phyloP scores from a whole-genome alignment of 2,888 invertebrate genomes.

The Tipula vernalis region DNA sequence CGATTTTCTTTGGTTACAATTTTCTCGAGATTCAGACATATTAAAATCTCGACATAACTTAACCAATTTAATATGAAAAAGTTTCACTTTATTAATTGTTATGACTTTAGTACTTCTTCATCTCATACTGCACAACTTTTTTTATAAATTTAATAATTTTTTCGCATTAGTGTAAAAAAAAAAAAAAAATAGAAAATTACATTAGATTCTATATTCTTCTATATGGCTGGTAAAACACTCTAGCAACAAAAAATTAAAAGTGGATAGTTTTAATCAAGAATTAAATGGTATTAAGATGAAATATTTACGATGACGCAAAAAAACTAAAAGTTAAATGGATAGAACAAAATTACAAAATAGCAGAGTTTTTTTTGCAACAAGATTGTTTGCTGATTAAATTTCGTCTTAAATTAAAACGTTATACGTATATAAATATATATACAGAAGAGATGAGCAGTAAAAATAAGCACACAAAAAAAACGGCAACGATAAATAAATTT shows the following conservation, averaged over 20 bases:
- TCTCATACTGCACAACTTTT: neutral
- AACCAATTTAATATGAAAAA: too few relatives aligned
- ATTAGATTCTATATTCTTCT: neutral
- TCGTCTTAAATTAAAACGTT: neutral
- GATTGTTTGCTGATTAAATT: neutral
- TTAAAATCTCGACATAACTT: too few relatives aligned
- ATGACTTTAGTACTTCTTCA: neutral
- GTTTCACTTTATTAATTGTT: neutral
- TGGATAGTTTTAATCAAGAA: neutral
- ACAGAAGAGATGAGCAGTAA: neutral
- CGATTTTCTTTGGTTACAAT: too few relatives aligned
- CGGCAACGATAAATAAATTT: neutral
- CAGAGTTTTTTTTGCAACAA: neutral
- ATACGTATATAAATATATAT: neutral
- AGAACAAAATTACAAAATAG: neutral
- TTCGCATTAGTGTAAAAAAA: neutral
- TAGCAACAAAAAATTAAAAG: neutral
- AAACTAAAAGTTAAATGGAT: neutral
- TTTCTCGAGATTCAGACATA: too few relatives aligned
- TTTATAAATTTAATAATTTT: neutral
- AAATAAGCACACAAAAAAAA: neutral
- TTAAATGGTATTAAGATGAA: conserved; percentile 4
- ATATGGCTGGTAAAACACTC: neutral
- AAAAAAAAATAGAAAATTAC: neutral
- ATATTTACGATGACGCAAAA: neutral